Conservation (phyloP, 2,888 invertebrate species). For the Acleris emargana region DNA sequence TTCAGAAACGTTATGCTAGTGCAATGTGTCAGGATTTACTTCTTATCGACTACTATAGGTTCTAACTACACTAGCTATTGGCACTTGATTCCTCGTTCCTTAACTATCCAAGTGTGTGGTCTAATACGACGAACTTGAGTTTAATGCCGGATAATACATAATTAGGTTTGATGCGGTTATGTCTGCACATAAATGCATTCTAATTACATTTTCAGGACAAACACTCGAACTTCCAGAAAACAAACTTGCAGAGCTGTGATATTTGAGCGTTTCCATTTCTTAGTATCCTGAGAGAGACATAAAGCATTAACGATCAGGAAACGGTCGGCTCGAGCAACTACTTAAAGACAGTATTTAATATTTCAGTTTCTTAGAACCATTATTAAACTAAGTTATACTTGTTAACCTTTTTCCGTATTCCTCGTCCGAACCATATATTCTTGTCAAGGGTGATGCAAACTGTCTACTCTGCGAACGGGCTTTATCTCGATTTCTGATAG, state of each 20-base stretch:
- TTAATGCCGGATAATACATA: not conserved
- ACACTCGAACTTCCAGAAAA: not conserved
- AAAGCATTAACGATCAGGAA: slow-evolving; percentile 66
- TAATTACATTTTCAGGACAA: not conserved
- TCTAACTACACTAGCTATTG: no score
- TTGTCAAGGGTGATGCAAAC: no score
- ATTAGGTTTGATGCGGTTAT: not conserved
- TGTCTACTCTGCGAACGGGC: no score
- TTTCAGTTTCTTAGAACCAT: slow-evolving; percentile 23
- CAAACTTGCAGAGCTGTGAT: slow-evolving; percentile 19
- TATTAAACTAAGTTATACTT: not conserved
- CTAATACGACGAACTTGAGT: no score
- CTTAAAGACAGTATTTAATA: slow-evolving; percentile 30
- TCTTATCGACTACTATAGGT: no score
- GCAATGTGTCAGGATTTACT: no score
- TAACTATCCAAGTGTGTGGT: no score
- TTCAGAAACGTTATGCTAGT: no score
- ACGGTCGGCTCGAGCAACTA: slow-evolving; percentile 43
- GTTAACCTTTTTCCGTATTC: no score
- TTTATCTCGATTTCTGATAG: no score
- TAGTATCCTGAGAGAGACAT: slow-evolving; percentile 57
- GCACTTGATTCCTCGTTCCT: no score
- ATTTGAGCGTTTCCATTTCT: slow-evolving; percentile 45
- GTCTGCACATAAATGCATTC: not conserved
- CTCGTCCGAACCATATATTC: no score